Evolutionary conservation across 2,797 vertebrate genomes (phyloP).

Genomic region (Pseudochirops cupreus): DNA sequence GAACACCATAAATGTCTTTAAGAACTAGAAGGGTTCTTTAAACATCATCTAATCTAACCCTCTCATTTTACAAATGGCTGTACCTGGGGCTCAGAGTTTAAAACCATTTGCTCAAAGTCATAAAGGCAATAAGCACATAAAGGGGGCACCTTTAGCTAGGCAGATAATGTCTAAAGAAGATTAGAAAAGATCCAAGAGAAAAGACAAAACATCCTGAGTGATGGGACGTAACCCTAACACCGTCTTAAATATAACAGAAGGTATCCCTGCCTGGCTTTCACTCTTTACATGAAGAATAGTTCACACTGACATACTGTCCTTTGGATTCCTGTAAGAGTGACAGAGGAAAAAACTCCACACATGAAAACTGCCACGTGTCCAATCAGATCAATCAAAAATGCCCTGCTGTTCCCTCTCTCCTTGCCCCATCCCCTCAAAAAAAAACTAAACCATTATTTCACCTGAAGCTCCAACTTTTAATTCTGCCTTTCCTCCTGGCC

Average conservation of each 20-base stretch:
- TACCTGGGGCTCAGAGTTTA: neutral
- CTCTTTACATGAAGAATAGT: neutral
- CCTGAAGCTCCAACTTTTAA: conserved; percentile 5
- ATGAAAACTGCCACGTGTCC: neutral
- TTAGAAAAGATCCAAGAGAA: neutral
- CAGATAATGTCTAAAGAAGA: neutral
- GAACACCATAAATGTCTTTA: neutral
- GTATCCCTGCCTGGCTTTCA: neutral
- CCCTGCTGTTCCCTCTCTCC: neutral
- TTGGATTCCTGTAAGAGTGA: neutral
- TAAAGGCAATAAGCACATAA: neutral
- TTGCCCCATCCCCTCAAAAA: neutral
- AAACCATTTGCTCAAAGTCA: neutral
- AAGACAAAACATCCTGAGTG: neutral
- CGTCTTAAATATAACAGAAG: neutral
- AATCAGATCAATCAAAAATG: conserved; percentile 22
- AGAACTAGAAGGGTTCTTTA: neutral
- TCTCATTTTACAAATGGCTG: neutral
- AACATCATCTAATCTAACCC: neutral
- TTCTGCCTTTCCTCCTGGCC: neutral
- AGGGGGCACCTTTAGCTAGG: neutral
- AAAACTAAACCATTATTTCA: conserved; percentile 7
- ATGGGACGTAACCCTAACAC: fast-evolving
- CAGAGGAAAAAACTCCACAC: neutral
- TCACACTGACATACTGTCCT: neutral